Percentiles rank a stretch among this genome's conserved stretches.
These are phyloP conservation scores for Scomber japonicus DNA, from an alignment of 2,113 vertebrate genomes.

Conservation along the genomic window DNA sequence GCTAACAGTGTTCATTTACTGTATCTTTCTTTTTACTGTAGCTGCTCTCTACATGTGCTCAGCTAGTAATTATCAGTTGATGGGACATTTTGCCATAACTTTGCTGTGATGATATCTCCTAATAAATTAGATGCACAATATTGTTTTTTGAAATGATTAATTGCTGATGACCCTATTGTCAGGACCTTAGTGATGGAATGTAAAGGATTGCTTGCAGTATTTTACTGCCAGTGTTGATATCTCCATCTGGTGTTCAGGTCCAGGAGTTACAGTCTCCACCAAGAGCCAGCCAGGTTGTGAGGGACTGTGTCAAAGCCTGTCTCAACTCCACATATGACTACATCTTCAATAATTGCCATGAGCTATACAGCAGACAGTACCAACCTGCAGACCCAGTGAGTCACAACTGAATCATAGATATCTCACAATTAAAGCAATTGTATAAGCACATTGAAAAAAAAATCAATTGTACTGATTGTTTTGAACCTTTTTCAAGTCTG, in stretches of 20 bases:
- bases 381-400: constrained; percentile 90
- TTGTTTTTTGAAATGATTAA: background rate
- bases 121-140: background rate
- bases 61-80: background rate
- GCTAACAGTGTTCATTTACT: accelerated
- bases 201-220: background rate
- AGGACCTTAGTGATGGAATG: background rate
- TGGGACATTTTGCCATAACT: background rate
- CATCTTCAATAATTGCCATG: constrained; percentile 98
- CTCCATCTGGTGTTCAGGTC: constrained; percentile 85
- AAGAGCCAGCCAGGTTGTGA: constrained; percentile 97
- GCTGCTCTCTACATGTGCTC: background rate
- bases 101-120: background rate
- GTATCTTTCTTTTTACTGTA: background rate
- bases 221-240: background rate
- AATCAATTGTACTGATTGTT: background rate
- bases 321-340: constrained; percentile 98
- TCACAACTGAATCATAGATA: constrained; percentile 22
- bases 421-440: no score
- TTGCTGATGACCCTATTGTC: background rate
- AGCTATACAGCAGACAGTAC: constrained; percentile 95
- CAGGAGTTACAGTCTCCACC: constrained; percentile 98
- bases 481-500: background rate
- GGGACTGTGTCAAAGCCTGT: constrained; percentile 97
- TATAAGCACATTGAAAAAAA: background rate